Evolutionary conservation across 1,140 invertebrate species (phyloP), one percentile per base, ranked within the genome.

Genomic region (Physella acuta): DNA sequence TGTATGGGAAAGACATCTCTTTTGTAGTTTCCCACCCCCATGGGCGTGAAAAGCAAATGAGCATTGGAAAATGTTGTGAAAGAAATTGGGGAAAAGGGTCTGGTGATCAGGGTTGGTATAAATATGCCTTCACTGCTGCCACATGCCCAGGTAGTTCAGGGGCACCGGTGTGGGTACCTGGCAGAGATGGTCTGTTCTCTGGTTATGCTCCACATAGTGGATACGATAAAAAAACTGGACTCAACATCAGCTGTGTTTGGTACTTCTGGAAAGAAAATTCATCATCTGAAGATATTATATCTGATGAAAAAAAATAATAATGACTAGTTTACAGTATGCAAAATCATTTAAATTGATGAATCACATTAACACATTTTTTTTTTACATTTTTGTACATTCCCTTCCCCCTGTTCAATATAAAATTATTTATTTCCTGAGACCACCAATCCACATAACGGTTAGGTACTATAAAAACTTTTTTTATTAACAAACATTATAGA

Each of bases 201-300:
- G 36, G 3, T 20, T 62, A 62, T 30, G 60, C 60, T 0, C 60
- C 60, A 2, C 60, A 62, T 17, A 44, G 60, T 30, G 60, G 60
- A 3, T 26, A 49, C 26, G 34, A 44, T 17, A 34, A 34, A 26
- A 49, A 37, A 17, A n/a, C n/a, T n/a, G 14, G 26, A 20, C 34
- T 62, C 2, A 49, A 37, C 39, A 37, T 33, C 16, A 31, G 24
- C n/a, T 20, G 34, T 17, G 28, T 62, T 1, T 62, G 60, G 60
- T 62, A 39, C 37, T 44, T 44, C 26, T 62, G 60, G 60, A 62
- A 62, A 58, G n/a, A n/a, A n/a, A n/a, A n/a, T n/a, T n/a, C n/a
- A n/a, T n/a, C n/a, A n/a, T n/a, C n/a, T n/a, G n/a, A n/a, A n/a
- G n/a, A n/a, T n/a, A n/a, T n/a, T n/a, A n/a, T n/a, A n/a, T n/a